Conservation (phyloP, 2,888 invertebrate species). For the Ichneumoninae sp. region DNA sequence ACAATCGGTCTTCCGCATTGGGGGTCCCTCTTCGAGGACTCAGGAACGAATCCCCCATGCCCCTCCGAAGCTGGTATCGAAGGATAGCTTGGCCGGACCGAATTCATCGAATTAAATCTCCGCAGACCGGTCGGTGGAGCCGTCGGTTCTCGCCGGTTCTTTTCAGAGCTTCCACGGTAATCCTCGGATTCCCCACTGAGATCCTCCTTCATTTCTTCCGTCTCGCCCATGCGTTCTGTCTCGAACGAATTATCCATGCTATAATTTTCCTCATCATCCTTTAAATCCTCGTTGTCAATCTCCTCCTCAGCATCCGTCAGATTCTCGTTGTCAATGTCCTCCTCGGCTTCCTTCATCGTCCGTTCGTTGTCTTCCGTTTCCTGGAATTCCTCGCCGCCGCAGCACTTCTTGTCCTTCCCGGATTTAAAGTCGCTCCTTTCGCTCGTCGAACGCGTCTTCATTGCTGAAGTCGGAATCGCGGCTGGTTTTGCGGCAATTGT, state of each 20-base stretch:
- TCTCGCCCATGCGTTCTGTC: background rate
- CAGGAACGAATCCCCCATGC: background rate
- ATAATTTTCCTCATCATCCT: constrained; percentile 7
- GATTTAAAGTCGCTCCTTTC: background rate
- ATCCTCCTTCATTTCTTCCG: background rate
- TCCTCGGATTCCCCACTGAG: background rate
- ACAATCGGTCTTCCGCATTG: constrained; percentile 61
- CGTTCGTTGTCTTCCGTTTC: background rate
- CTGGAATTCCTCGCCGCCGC: background rate
- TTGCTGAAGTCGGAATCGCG: background rate
- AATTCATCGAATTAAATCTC: background rate
- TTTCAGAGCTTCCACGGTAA: background rate
- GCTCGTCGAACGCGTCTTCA: background rate
- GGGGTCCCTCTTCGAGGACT: background rate
- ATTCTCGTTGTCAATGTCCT: too few relatives aligned
- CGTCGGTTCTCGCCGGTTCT: background rate
- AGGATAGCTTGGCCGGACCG: background rate
- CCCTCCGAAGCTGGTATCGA: background rate
- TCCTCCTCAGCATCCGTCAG: too few relatives aligned
- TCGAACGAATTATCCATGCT: background rate
- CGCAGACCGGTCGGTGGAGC: background rate
- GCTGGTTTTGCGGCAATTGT: background rate
- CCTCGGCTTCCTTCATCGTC: background rate
- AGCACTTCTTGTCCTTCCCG: background rate
- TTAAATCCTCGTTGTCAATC: background rate